Evolutionary conservation across 2,888 invertebrate species (phyloP).

Genomic region (Latrodectus elegans): DNA sequence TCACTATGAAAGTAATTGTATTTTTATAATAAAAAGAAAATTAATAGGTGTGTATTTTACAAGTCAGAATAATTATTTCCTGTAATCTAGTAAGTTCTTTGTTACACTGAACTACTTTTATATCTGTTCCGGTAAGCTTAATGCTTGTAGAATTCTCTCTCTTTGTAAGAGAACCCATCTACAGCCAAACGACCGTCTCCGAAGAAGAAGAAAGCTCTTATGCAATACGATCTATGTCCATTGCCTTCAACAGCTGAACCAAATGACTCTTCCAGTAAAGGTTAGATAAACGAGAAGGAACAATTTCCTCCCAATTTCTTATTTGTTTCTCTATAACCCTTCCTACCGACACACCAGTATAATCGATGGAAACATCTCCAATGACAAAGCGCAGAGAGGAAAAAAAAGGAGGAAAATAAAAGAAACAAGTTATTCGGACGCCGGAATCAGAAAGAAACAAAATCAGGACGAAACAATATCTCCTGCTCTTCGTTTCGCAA

Average conservation of each 20-base stretch:
- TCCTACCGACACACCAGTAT: background rate
- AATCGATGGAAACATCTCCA: constrained; percentile 34
- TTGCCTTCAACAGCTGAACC: constrained; percentile 50
- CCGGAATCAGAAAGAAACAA: background rate
- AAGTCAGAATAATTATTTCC: no score
- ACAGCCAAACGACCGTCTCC: background rate
- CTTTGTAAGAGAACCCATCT: background rate
- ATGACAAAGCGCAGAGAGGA: constrained; percentile 9
- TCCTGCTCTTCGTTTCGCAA: constrained; percentile 19
- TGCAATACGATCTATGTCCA: background rate
- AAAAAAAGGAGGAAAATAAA: background rate
- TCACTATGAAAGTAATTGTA: no score
- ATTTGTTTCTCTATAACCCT: constrained; percentile 33
- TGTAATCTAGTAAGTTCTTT: no score
- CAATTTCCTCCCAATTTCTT: constrained; percentile 40
- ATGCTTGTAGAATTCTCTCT: background rate
- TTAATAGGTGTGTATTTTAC: no score
- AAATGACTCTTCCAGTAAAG: constrained; percentile 24
- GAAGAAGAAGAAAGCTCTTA: background rate
- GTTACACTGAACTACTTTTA: no score
- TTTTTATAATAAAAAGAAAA: no score
- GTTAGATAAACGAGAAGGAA: constrained; percentile 34
- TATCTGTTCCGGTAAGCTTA: background rate
- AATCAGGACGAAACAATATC: background rate
- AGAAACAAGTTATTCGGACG: constrained; percentile 6